Percentiles rank a stretch among this genome's conserved stretches.
Evolutionary conservation across 1,140 invertebrate genomes (phyloP).

Genomic region (Euschistus heros): DNA sequence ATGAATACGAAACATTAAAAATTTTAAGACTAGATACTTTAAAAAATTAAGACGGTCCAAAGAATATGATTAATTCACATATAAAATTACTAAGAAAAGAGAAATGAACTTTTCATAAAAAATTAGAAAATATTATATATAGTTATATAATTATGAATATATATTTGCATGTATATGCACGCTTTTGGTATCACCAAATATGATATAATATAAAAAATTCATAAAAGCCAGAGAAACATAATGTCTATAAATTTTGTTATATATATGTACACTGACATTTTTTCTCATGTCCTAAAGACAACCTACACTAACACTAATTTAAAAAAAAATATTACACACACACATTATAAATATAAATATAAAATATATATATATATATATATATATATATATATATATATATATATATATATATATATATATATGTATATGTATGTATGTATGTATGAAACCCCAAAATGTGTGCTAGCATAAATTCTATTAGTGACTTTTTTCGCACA

Average conservation of each 20-base stretch:
- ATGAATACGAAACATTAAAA: not conserved
- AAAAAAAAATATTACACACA: slow-evolving; percentile 2
- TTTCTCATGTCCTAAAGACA: not conserved
- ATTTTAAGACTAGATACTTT: slow-evolving; percentile 1
- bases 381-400: not conserved
- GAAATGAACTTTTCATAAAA: slow-evolving; percentile 1
- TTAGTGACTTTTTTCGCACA: too few species aligned
- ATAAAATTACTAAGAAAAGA: not conserved
- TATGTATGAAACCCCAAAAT: not conserved
- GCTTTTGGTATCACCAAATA: slow-evolving; percentile 1
- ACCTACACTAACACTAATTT: not conserved
- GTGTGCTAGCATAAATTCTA: not conserved
- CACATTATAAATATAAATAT: not conserved
- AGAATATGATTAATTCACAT: not conserved
- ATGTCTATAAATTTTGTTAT: too few species aligned
- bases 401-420: slow-evolving; percentile 1
- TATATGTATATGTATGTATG: not conserved
- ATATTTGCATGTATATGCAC: not conserved
- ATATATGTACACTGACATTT: too few species aligned
- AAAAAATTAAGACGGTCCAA: slow-evolving; percentile 2
- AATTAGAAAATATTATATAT: not conserved
- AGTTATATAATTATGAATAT: too few species aligned
- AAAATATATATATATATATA: not conserved
- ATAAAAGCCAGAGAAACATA: slow-evolving; percentile 5
- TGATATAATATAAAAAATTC: not conserved